Conservation (phyloP, 2,113 vertebrate species). For the Labrus mixtus region DNA sequence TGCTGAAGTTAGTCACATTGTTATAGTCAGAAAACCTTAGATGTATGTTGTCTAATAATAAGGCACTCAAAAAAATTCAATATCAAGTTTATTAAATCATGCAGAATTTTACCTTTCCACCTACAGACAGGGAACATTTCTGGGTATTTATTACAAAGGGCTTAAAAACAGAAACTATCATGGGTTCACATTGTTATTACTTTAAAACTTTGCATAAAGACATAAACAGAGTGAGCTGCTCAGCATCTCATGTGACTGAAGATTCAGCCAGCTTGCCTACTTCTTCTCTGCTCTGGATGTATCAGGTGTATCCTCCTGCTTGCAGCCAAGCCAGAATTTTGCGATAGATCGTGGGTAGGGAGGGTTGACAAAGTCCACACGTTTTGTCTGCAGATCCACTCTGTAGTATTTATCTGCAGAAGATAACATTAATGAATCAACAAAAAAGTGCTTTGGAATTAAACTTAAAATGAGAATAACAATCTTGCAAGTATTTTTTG, state of each 20-base stretch:
- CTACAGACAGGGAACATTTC: not conserved
- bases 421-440: conserved; percentile 28
- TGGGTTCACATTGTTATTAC: conserved; percentile 2
- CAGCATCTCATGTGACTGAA: not conserved
- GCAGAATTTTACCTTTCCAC: not conserved
- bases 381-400: conserved; percentile 87
- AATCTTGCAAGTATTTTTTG: no score
- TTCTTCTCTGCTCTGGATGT: conserved; percentile 74
- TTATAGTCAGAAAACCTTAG: not conserved
- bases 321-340: conserved; percentile 94
- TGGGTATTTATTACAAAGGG: not conserved
- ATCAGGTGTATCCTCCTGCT: conserved; percentile 45
- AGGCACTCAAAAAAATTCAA: not conserved
- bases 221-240: not conserved
- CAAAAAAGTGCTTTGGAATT: not conserved
- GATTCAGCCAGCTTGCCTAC: conserved; percentile 32
- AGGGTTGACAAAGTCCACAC: conserved; percentile 85
- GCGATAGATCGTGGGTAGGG: conserved; percentile 93
- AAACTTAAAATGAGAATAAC: no score
- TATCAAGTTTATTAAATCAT: conserved; percentile 36
- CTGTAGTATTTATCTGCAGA: conserved; percentile 94
- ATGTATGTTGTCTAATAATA: not conserved
- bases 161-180: not conserved
- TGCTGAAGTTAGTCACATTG: not conserved
- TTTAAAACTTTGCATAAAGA: no score